A percentile compares a stretch with the other conserved stretches of the same genome.
Conservation (phyloP, 2,888 invertebrate genomes). For the Orthonevra nobilis region DNA sequence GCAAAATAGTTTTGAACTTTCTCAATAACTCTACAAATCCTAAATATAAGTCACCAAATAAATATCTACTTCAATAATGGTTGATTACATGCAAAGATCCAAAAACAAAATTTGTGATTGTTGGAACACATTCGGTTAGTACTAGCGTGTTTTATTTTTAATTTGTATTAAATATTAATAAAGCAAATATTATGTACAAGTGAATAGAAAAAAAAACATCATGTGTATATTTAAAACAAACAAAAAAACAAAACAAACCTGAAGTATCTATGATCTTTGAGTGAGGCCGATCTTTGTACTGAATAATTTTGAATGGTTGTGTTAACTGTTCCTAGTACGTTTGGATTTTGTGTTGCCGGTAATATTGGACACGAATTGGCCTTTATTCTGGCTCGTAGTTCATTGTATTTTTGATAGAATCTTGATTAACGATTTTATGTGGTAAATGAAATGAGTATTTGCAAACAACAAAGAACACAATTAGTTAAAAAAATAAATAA, state of each 20-base stretch:
- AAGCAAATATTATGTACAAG: slow-evolving; percentile 47
- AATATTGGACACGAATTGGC: slow-evolving; percentile 90
- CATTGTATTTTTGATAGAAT: slow-evolving; percentile 94
- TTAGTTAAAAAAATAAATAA: slow-evolving; percentile 51
- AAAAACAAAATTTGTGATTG: slow-evolving; percentile 11
- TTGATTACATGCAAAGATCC: slow-evolving; percentile 38
- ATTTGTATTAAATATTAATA: slow-evolving; percentile 19
- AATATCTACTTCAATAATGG: slow-evolving; percentile 16
- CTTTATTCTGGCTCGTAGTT: slow-evolving; percentile 93
- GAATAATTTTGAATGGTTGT: slow-evolving; percentile 81
- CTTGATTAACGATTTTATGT: slow-evolving; percentile 81
- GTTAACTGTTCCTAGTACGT: slow-evolving; percentile 76
- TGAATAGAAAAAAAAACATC: slow-evolving; percentile 48
- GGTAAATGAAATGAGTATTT: slow-evolving; percentile 59
- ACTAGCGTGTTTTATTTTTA: slow-evolving; percentile 26
- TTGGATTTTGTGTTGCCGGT: slow-evolving; percentile 82
- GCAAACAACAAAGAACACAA: slow-evolving; percentile 67
- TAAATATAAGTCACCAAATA: slow-evolving; percentile 3
- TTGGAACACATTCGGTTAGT: slow-evolving; percentile 43
- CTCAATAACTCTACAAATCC: slow-evolving; percentile 6
- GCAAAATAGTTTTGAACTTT: background rate
- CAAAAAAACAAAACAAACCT: slow-evolving; percentile 79
- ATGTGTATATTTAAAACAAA: slow-evolving; percentile 32
- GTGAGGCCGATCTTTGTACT: slow-evolving; percentile 83
- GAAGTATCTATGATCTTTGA: slow-evolving; percentile 81